phyloP scores from a whole-genome alignment of 2,888 invertebrate genomes.

The Sphaerophoria rueppellii region DNA sequence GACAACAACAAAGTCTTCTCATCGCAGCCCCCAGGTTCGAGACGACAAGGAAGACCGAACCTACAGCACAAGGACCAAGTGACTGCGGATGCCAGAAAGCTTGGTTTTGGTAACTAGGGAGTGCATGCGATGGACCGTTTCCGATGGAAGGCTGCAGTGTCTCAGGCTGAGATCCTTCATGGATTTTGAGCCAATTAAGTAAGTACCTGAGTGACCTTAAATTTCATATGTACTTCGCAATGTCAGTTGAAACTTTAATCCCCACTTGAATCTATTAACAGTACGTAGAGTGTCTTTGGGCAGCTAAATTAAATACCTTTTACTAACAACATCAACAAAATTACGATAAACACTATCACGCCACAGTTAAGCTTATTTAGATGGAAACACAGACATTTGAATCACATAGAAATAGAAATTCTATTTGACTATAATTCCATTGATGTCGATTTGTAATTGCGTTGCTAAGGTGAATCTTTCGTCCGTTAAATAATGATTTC shows the following conservation, averaged over 20 bases:
- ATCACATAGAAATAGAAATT: too few species aligned
- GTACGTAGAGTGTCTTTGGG: neutral
- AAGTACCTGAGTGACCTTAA: too few species aligned
- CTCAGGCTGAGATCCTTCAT: too few species aligned
- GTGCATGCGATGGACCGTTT: too few species aligned
- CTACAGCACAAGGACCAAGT: too few species aligned
- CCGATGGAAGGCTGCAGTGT: too few species aligned
- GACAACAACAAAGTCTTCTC: too few species aligned
- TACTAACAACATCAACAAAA: slow-evolving; percentile 35
- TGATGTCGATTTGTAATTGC: neutral
- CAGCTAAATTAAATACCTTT: slow-evolving; percentile 12
- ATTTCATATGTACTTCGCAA: neutral
- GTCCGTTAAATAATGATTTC: slow-evolving; percentile 48
- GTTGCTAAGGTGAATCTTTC: slow-evolving; percentile 3
- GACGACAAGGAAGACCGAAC: too few species aligned
- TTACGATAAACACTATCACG: slow-evolving; percentile 48
- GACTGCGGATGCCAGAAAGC: too few species aligned
- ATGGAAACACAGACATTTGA: neutral
- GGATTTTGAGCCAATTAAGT: too few species aligned
- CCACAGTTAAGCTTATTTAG: slow-evolving; percentile 7
- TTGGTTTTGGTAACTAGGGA: too few species aligned
- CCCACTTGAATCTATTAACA: neutral
- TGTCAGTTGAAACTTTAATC: neutral
- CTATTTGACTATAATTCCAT: neutral
- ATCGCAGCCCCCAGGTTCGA: too few species aligned